Conservation (phyloP, 2,113 vertebrate genomes). For the Sylvia atricapilla region DNA sequence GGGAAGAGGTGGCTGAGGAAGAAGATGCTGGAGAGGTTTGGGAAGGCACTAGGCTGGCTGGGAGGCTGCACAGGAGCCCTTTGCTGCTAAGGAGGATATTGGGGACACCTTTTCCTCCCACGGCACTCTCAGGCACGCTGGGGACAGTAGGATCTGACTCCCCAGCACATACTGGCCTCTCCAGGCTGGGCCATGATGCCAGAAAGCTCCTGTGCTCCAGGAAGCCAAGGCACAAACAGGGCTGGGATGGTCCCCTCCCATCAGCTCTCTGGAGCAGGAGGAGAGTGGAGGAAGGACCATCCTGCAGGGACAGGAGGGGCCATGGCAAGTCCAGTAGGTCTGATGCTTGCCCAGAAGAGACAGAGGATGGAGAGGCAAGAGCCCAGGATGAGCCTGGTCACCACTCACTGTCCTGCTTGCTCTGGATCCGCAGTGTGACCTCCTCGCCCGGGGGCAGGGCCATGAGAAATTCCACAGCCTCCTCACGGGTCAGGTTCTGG, state of each 20-base stretch:
- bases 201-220: neutral
- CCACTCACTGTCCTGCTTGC: slow-evolving; percentile 90
- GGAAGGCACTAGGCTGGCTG: neutral
- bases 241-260: neutral
- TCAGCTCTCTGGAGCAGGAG: neutral
- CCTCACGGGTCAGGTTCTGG: slow-evolving; percentile 87
- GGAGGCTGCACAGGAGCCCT: neutral
- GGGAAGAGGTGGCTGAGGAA: neutral
- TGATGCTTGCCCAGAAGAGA: neutral
- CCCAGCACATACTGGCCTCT: neutral
- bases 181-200: neutral
- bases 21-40: neutral
- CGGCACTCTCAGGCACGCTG: neutral
- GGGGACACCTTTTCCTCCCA: neutral
- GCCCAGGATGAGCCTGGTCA: neutral
- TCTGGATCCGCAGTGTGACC: slow-evolving; percentile 79
- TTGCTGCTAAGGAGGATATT: neutral
- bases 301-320: neutral
- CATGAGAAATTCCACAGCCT: slow-evolving; percentile 87
- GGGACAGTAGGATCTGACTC: neutral
- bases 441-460: slow-evolving; percentile 75
- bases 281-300: neutral
- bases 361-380: neutral
- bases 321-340: neutral
- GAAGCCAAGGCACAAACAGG: neutral